These are phyloP conservation scores for Zaprionus lachaisei DNA, from an alignment of 1,140 invertebrate genomes.

Conservation along the genomic window DNA sequence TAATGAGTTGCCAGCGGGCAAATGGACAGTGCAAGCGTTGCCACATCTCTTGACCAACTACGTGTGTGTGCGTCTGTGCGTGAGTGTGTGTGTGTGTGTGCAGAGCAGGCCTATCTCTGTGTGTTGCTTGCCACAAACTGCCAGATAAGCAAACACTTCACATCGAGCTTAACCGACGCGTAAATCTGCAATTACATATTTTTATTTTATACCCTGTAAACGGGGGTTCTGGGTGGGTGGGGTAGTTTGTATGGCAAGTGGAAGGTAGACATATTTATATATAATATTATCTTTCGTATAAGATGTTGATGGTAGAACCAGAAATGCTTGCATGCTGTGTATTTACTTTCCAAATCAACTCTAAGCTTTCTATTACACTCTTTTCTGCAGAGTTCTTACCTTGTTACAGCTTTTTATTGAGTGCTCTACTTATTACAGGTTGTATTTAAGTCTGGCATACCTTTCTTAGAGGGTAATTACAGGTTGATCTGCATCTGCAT, in stretches of 20 bases:
- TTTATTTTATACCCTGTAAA: slow-evolving; percentile 22
- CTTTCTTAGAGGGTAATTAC: background rate
- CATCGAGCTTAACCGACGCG: slow-evolving; percentile 43
- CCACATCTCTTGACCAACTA: background rate
- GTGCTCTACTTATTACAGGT: background rate
- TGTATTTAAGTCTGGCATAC: background rate
- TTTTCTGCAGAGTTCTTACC: background rate
- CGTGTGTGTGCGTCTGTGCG: background rate
- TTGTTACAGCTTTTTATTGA: background rate
- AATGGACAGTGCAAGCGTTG: slow-evolving; percentile 22
- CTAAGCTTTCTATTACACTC: background rate
- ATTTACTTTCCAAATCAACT: background rate
- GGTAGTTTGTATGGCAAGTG: background rate
- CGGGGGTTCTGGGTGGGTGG: fast-evolving
- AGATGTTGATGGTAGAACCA: too few relatives aligned
- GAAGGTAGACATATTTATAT: background rate
- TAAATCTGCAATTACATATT: slow-evolving; percentile 74
- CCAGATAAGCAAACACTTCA: slow-evolving; percentile 57
- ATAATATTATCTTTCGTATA: too few relatives aligned
- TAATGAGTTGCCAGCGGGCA: slow-evolving; percentile 37
- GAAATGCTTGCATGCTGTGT: too few relatives aligned
- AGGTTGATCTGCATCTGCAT: background rate
- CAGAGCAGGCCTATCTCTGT: slow-evolving; percentile 3
- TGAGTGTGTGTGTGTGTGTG: background rate
- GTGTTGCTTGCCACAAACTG: slow-evolving; percentile 30